These are phyloP conservation scores for Meiosimyza platycephala DNA, from an alignment of 2,888 invertebrate genomes.

Conservation along the genomic window DNA sequence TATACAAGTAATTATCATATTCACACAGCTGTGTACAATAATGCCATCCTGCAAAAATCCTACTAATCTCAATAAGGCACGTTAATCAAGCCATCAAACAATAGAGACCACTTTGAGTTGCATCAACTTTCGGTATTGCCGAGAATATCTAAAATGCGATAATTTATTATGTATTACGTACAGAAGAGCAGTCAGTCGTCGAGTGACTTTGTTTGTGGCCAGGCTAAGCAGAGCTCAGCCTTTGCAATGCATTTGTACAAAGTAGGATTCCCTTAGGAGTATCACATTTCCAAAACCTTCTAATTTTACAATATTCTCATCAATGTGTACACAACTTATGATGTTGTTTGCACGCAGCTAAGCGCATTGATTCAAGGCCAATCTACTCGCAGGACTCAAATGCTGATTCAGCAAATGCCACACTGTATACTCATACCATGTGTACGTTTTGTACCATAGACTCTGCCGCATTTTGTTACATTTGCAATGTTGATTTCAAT, in stretches of 20 bases:
- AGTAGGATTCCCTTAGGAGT: slow-evolving; percentile 47
- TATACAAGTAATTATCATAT: no score
- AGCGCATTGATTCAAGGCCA: slow-evolving; percentile 44
- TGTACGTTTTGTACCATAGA: slow-evolving; percentile 40
- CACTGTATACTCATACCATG: no score
- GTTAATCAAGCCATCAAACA: slow-evolving; percentile 40
- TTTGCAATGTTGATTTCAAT: slow-evolving; percentile 58
- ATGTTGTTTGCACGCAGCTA: slow-evolving; percentile 43
- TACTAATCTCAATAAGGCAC: not conserved
- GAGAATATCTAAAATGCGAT: slow-evolving; percentile 14
- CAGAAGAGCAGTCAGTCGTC: not conserved
- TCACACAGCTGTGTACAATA: no score
- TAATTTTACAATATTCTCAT: slow-evolving; percentile 67
- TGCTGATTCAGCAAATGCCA: no score
- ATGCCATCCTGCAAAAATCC: not conserved
- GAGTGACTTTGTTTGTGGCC: not conserved
- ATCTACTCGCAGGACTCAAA: slow-evolving; percentile 1
- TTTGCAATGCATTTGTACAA: not conserved
- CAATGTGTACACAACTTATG: slow-evolving; percentile 58
- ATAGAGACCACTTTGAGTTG: slow-evolving; percentile 24
- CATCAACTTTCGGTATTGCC: slow-evolving; percentile 21
- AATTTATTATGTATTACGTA: slow-evolving; percentile 18
- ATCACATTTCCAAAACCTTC: slow-evolving; percentile 64
- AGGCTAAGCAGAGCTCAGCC: not conserved
- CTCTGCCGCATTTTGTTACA: slow-evolving; percentile 59